Evolutionary conservation across 2,113 vertebrate species (phyloP).

Genomic region (Ibidorhyncha struthersii): DNA sequence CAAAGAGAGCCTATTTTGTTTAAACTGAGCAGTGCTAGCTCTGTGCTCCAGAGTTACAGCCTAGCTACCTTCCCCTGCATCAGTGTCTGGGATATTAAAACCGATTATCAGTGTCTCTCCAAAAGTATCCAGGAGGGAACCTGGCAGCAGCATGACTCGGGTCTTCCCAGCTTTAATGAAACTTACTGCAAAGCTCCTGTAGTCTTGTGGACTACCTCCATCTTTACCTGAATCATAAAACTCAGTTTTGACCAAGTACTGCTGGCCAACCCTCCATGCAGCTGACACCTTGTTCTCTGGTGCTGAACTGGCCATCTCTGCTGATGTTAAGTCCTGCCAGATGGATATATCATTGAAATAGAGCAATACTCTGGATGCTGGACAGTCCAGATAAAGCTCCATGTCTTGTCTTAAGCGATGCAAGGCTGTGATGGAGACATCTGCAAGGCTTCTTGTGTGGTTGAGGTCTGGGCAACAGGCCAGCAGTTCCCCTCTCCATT

Average conservation of each 20-base stretch:
- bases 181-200: not conserved
- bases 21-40: slow-evolving; percentile 8
- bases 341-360: not conserved
- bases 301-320: not conserved
- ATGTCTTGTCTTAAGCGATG: not conserved
- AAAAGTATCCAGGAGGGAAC: not conserved
- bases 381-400: not conserved
- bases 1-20: slow-evolving; percentile 49
- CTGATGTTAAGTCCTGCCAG: not conserved
- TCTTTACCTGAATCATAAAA: not conserved
- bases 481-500: not conserved
- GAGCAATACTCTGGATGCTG: not conserved
- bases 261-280: not conserved
- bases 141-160: not conserved
- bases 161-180: not conserved
- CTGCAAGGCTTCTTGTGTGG: not conserved
- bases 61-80: not conserved
- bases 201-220: not conserved
- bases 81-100: not conserved
- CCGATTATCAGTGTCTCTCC: not conserved
- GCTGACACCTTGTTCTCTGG: not conserved
- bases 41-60: not conserved
- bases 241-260: not conserved
- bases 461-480: not conserved
- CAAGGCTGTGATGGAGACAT: not conserved